A percentile compares a stretch with the other conserved stretches of the same genome.
Evolutionary conservation across 2,113 vertebrate species (phyloP).

Genomic region (Rhegmatorhina hoffmannsi): DNA sequence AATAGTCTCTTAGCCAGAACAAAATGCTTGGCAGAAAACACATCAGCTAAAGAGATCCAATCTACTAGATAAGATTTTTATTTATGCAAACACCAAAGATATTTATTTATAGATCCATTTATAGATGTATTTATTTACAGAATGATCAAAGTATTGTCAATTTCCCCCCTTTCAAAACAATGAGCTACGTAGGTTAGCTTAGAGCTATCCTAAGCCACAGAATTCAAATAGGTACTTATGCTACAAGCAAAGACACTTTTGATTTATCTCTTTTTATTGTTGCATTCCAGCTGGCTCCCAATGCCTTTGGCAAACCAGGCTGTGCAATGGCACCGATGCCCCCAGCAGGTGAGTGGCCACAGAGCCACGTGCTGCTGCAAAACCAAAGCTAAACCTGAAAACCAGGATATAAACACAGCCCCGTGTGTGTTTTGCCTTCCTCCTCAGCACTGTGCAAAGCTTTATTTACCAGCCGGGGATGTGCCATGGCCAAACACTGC

Average conservation of each 20-base stretch:
- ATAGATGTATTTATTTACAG: not conserved
- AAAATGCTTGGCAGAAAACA: not conserved
- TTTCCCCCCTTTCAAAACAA: rapidly evolving
- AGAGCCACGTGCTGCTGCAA: rapidly evolving
- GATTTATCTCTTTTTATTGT: not conserved
- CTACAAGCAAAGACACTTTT: not conserved
- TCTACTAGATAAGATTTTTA: rapidly evolving
- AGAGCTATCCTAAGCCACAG: not conserved
- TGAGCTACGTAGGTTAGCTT: not conserved
- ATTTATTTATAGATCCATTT: not conserved
- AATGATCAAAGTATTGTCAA: not conserved
- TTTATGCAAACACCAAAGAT: not conserved
- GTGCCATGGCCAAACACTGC: not conserved
- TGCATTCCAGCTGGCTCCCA: not conserved
- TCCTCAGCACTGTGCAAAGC: not conserved
- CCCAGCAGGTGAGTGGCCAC: not conserved
- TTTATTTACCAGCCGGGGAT: not conserved
- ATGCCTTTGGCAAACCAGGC: not conserved
- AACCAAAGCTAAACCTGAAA: not conserved
- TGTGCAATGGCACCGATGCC: not conserved
- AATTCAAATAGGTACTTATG: not conserved
- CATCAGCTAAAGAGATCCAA: not conserved
- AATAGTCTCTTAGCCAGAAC: not conserved
- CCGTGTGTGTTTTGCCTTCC: not conserved
- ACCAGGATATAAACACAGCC: not conserved